Base-by-base conservation (phyloP, 2,888 invertebrate genomes). In the Polyploca ridens region DNA sequence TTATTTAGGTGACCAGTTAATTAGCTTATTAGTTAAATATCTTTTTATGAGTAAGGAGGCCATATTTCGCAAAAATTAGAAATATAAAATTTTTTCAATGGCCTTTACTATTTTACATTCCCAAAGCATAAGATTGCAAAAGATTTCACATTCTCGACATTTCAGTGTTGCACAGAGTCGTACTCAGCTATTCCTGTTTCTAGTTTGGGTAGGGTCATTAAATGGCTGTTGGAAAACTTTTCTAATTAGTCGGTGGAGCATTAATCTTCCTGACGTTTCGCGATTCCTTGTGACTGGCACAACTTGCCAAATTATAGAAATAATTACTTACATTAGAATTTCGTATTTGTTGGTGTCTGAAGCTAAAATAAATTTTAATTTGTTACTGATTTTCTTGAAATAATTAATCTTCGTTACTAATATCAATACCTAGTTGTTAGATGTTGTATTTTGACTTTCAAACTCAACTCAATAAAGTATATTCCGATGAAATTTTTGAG, bases 231-330 rank as follows among this genome's bases (percentile, higher is more conserved):
- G 73, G 81, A 80, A 78, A 90, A 91, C 86, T 92, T 92, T 91
- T 90, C 90, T 91, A 91, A 92, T 92, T 92, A 92, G 89, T 83
- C 81, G 74, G 68, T 35, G 71, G 83, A 74, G 76, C 90, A 91
- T 91, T 89, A 90, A 92, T 91, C 91, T 90, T 92, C 81, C 69
- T 82, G 87, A 84, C 86, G 83, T 79, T 72, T 68, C 80, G 79
- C 80, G 87, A 83, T 78, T 86, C 84, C 78, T 75, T 85, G 86
- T 89, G 88, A 88, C 88, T 89, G 87, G 88, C 88, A 86, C 84
- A 78, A 86, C 72, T 82, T 82, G 80, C 79, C 81, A 79, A 88
- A 87, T 88, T 85, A 86, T 86, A 85, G 80, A 84, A 85, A 87
- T 87, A 86, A 83, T 82, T 80, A 79, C 72, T 68, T 70, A 65